phyloP scores from a whole-genome alignment of 2,113 vertebrate species.

The Bucco capensis region DNA sequence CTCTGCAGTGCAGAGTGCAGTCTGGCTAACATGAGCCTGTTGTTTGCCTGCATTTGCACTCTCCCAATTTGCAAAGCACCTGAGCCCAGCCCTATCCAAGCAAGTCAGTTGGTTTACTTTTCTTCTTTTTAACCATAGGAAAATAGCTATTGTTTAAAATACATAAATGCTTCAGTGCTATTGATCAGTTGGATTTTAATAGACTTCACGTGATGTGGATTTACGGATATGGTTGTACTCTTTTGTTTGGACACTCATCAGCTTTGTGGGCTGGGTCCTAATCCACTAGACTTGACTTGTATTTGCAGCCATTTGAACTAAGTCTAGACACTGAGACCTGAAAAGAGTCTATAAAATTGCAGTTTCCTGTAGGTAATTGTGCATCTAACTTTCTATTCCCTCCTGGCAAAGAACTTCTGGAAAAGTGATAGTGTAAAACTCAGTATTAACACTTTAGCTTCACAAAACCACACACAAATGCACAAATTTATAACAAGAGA shows the following conservation, averaged over 20 bases:
- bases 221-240: background rate
- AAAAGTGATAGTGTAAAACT: background rate
- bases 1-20: background rate
- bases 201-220: background rate
- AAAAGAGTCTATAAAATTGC: background rate
- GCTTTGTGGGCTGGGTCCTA: background rate
- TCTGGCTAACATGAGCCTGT: background rate
- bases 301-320: background rate
- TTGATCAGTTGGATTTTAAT: background rate
- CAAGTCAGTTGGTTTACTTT: background rate
- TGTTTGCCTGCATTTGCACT: background rate
- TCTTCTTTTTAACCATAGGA: background rate
- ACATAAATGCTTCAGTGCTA: background rate
- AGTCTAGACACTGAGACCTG: background rate
- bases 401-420: background rate
- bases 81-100: background rate
- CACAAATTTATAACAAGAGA: background rate
- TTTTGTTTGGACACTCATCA: constrained; percentile 6
- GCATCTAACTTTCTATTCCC: background rate
- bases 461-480: background rate
- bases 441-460: background rate
- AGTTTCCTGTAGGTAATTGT: background rate
- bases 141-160: background rate
- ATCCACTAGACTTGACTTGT: background rate
- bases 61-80: background rate